Base-by-base conservation (phyloP, 2,888 invertebrate genomes). In the Orthosia cruda region DNA sequence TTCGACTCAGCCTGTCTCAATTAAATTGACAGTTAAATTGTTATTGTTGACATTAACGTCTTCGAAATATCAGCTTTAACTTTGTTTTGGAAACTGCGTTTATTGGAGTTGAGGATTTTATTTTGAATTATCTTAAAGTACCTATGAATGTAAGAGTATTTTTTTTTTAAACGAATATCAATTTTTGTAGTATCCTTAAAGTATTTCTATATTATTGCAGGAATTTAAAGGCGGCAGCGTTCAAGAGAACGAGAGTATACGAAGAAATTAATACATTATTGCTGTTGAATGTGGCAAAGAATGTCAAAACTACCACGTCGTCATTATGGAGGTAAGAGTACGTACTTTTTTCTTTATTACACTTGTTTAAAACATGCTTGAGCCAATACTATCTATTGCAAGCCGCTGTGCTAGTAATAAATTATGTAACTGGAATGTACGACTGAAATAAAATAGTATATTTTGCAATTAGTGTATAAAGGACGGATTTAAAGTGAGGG, bases 261-360 rank as follows among this genome's bases (percentile, higher is more conserved):
- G 91, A 92, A 78, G 93, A 95, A 67, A 92, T 95, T 15, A 94
- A 94, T 74, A 86, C 91, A 1, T 89, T 91, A 2, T 79, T 95
- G 2, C 83, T 96, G 15, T 69, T 92, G 3, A 90, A 93, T 20
- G 87, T 95, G 61, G 88, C 92, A 70, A 90, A 87, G 54, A 92
- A 92, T 49, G 93, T 94, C 0, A 94, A 95, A 77, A 87, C 90
- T 0, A 94, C 94, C 0, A 91, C 91, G 0, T 93, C 95, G 0
- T 88, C 92, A 0, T 74, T 95, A 15, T 96, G 95, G 95, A 90
- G 95, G 96, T 96, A 89, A 85, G 91, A 23, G 72, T 79, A 70
- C 77, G 77, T 77, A 82, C 69, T 71, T 58, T 80, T 9, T 9
- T 23, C 13, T 26, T 50, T 49, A 18, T 18, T n/a, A 32, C 13